phyloP scores from a whole-genome alignment of 2,113 vertebrate species.

The Pygoscelis antarcticus region DNA sequence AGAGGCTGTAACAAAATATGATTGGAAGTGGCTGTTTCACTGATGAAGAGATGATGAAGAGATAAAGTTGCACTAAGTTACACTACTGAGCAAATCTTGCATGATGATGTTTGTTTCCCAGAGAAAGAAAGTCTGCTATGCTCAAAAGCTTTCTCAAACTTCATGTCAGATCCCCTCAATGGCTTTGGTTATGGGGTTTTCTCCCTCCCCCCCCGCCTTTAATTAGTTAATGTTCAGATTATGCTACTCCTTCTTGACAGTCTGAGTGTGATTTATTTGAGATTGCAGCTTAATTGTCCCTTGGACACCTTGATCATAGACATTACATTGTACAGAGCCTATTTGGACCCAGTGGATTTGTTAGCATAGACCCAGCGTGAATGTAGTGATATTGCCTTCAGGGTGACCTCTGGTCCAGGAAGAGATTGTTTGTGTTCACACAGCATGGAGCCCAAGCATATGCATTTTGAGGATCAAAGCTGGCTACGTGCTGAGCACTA shows the following conservation, averaged over 20 bases:
- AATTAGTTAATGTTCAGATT: background rate
- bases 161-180: background rate
- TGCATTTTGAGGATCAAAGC: background rate
- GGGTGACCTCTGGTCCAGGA: background rate
- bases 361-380: background rate
- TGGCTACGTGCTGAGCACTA: too few species aligned
- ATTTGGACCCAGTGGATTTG: background rate
- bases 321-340: background rate
- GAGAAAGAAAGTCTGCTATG: background rate
- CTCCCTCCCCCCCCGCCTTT: background rate
- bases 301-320: background rate
- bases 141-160: background rate
- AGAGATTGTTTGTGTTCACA: background rate
- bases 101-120: accelerated
- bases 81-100: background rate
- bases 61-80: background rate
- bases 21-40: background rate
- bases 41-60: background rate
- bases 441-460: background rate
- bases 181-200: background rate
- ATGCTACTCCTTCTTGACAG: background rate
- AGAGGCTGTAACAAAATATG: background rate
- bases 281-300: background rate
- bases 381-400: background rate
- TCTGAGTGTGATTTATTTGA: background rate